Evolutionary conservation across 2,797 vertebrate species (phyloP).

Genomic region (Manis crassicaudata): DNA sequence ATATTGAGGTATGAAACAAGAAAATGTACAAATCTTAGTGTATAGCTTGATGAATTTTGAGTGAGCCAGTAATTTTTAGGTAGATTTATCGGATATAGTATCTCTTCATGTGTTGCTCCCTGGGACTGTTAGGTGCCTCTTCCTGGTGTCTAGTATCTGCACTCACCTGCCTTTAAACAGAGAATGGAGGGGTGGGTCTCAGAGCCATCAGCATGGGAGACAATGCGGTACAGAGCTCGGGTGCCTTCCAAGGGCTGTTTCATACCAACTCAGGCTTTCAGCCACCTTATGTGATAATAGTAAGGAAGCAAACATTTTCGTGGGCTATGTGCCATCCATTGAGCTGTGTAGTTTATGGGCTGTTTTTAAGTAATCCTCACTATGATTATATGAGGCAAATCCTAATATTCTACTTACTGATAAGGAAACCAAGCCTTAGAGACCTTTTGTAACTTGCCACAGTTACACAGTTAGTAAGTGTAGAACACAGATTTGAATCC

Average conservation of each 20-base stretch:
- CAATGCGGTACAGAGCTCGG: fast-evolving
- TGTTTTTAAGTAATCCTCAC: not conserved
- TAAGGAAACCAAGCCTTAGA: not conserved
- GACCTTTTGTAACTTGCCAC: not conserved
- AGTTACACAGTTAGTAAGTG: not conserved
- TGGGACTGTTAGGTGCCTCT: not conserved
- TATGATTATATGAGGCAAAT: not conserved
- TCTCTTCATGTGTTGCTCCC: not conserved
- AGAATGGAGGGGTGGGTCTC: not conserved
- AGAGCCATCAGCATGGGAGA: not conserved
- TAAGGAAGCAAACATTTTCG: not conserved
- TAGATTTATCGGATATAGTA: not conserved
- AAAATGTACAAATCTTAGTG: too few relatives aligned
- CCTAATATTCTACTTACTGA: not conserved
- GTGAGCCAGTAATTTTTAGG: not conserved
- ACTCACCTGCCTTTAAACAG: not conserved
- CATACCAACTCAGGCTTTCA: not conserved
- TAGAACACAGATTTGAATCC: not conserved
- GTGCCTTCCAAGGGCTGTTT: fast-evolving
- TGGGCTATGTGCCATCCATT: not conserved
- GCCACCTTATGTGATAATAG: not conserved
- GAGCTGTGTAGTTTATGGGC: not conserved
- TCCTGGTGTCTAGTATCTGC: not conserved
- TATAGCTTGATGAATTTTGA: too few relatives aligned
- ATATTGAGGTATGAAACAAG: too few relatives aligned